Conservation (phyloP, 1,140 invertebrate species). For the Drosophila suzukii region DNA sequence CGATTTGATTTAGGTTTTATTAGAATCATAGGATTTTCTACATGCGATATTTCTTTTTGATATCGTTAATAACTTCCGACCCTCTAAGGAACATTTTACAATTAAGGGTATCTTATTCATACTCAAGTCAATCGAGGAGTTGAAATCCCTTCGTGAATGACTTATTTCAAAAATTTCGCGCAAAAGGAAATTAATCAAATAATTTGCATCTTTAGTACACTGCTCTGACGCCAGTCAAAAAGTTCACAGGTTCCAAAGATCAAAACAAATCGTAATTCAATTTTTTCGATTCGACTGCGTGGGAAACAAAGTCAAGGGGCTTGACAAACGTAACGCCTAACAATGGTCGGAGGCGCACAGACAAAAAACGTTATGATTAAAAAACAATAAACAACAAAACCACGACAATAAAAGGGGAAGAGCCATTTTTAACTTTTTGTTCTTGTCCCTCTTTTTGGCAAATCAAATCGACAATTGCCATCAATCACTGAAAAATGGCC, state of each 20-base stretch:
- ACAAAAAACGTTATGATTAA: conserved; percentile 78
- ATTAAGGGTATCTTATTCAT: not conserved
- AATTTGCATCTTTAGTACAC: conserved; percentile 7
- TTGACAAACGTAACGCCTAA: conserved; percentile 27
- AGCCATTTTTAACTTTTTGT: conserved; percentile 21
- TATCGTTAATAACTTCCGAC: not conserved
- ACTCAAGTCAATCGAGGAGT: too few species aligned
- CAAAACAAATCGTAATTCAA: conserved; percentile 36
- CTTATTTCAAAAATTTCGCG: too few species aligned
- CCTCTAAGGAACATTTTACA: not conserved
- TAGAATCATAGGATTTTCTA: too few species aligned
- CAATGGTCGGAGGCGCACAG: conserved; percentile 54
- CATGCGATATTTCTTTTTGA: too few species aligned
- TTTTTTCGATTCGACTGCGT: conserved; percentile 45
- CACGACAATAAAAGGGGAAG: conserved; percentile 20
- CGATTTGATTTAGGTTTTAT: too few species aligned
- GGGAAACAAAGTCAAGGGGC: conserved; percentile 59
- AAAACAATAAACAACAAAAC: conserved; percentile 77
- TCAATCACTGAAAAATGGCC: conserved; percentile 59
- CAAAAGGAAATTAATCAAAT: conserved; percentile 4
- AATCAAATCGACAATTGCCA: conserved; percentile 52
- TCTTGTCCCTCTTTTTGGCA: conserved; percentile 19
- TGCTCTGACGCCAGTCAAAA: conserved; percentile 40
- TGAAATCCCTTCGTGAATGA: too few species aligned
- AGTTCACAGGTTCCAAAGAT: conserved; percentile 39